Evolutionary conservation across 2,113 vertebrate genomes (phyloP).

Genomic region (Stomatorhinus ivindoensis): DNA sequence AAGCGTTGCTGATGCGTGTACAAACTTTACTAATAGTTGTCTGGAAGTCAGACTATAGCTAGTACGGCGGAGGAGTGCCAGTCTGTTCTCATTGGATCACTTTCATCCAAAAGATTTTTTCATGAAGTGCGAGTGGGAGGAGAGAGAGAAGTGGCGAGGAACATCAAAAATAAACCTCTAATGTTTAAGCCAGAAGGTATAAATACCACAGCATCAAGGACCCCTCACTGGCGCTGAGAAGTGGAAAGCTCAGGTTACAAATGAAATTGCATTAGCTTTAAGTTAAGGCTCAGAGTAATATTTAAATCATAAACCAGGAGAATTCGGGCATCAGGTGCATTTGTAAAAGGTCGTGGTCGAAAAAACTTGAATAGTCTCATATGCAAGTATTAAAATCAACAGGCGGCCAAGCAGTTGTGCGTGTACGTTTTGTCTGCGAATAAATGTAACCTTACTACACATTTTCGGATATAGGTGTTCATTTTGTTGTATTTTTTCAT

Average conservation of each 20-base stretch:
- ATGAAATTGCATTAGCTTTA: slow-evolving; percentile 3
- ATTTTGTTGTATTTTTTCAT: background rate
- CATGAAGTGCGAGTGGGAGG: slow-evolving; percentile 53
- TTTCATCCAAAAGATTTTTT: slow-evolving; percentile 47
- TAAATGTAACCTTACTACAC: background rate
- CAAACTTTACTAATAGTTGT: slow-evolving; percentile 31
- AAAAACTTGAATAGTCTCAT: background rate
- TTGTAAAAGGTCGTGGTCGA: background rate
- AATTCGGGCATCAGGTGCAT: background rate
- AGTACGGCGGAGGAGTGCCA: slow-evolving; percentile 48
- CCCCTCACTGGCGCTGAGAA: slow-evolving; percentile 45
- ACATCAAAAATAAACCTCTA: slow-evolving; percentile 78
- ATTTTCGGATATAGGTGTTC: background rate
- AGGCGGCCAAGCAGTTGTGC: background rate
- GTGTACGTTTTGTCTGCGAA: background rate
- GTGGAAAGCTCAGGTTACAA: slow-evolving; percentile 20
- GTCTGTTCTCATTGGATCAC: slow-evolving; percentile 63
- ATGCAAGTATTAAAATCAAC: background rate
- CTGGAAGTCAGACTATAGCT: slow-evolving; percentile 31
- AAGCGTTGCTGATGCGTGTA: background rate
- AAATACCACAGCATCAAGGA: slow-evolving; percentile 64
- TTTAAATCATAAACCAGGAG: slow-evolving; percentile 11
- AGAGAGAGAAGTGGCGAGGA: slow-evolving; percentile 59
- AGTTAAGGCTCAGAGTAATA: slow-evolving; percentile 8
- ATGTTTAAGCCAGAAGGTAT: slow-evolving; percentile 72